phyloP scores from a whole-genome alignment of 2,888 invertebrate genomes.

The Ectemnius lituratus region DNA sequence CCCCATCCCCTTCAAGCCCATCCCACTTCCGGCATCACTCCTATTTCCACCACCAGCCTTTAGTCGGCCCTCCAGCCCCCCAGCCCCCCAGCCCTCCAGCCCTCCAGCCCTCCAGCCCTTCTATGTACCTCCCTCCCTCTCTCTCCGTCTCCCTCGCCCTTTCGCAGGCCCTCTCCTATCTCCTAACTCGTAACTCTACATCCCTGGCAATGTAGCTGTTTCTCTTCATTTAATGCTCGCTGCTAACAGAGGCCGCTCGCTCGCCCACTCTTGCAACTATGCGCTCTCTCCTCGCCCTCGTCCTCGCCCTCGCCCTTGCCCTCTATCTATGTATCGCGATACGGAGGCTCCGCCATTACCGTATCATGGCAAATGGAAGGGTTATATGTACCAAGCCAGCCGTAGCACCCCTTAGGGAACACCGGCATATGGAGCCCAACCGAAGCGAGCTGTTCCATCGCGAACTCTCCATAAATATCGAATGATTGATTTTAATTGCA shows the following conservation, averaged over 20 bases:
- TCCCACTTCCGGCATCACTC: conserved; percentile 6
- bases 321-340: conserved; percentile 21
- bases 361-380: conserved; percentile 49
- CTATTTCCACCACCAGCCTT: conserved; percentile 6
- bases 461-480: conserved; percentile 44
- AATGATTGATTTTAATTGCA: conserved; percentile 49
- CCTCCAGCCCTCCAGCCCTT: neutral
- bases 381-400: conserved; percentile 39
- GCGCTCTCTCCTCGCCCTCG: neutral
- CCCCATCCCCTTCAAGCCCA: conserved; percentile 2
- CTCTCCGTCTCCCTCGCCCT: neutral
- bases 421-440: conserved; percentile 23
- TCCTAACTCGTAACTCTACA: neutral
- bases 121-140: no score
- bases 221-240: no score
- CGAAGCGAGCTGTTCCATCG: conserved; percentile 26
- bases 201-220: neutral
- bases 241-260: no score
- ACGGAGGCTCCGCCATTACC: conserved; percentile 51
- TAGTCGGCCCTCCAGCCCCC: neutral
- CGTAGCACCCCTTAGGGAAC: conserved; percentile 34
- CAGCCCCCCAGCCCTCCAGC: neutral
- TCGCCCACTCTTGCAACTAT: conserved; percentile 3
- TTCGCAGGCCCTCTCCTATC: neutral
- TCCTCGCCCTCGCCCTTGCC: neutral